Conservation (phyloP, 2,113 vertebrate genomes). For the Hemibagrus wyckioides region DNA sequence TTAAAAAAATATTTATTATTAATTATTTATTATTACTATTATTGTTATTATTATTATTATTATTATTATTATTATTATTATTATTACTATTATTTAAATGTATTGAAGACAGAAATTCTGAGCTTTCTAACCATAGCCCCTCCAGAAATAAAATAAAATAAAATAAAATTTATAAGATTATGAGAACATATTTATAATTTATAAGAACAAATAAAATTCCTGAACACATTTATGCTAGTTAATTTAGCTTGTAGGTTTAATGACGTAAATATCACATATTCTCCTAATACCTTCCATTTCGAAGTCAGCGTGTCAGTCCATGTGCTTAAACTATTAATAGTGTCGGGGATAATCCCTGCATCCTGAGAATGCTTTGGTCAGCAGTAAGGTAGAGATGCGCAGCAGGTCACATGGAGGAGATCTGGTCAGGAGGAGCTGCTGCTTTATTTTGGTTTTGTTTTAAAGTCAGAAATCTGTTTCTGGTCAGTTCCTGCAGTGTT, state of each 20-base stretch:
- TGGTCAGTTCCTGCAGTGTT: too few relatives aligned
- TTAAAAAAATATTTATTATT: too few relatives aligned
- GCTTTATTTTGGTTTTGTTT: not conserved
- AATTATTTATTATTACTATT: too few relatives aligned
- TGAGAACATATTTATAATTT: too few relatives aligned
- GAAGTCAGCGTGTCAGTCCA: not conserved
- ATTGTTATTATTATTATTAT: too few relatives aligned
- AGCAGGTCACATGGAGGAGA: not conserved
- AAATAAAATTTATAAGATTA: too few relatives aligned
- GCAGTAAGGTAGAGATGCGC: not conserved
- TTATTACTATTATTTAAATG: too few relatives aligned
- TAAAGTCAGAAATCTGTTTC: not conserved
- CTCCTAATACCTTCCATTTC: not conserved
- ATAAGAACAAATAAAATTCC: not conserved
- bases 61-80: too few relatives aligned
- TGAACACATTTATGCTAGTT: not conserved
- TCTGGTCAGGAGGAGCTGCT: not conserved
- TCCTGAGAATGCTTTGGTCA: slow-evolving; percentile 48
- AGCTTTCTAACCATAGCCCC: not conserved
- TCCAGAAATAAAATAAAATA: not conserved
- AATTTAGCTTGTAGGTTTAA: not conserved
- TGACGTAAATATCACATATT: not conserved
- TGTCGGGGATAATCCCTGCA: slow-evolving; percentile 50
- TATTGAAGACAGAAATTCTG: not conserved
- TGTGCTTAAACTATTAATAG: slow-evolving; percentile 42